Evolutionary conservation across 2,113 vertebrate genomes (phyloP), one percentile per base, ranked within the genome.

Genomic region (Hypanus sabinus): DNA sequence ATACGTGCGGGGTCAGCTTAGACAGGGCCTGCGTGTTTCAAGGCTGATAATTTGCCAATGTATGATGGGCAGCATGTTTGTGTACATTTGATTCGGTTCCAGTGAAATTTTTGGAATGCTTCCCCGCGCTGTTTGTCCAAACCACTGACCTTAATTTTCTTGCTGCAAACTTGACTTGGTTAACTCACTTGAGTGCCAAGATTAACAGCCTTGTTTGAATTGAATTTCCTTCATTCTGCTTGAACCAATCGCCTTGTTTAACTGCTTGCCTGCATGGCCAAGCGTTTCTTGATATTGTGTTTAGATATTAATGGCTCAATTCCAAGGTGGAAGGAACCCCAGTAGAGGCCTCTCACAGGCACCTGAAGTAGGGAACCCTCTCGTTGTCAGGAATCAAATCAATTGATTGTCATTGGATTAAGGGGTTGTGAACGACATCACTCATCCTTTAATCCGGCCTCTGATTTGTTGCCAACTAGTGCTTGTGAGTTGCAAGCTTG

Each of bases 191-290:
- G 60, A 65, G 30, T 65, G 85, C 85, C 85, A 90, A 90, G 85
- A 90, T 65, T 62, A 88, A 88, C 83, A 88, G 85, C 5, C 11
- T n/a, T 90, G 60, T 90, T 90, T 90, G 60, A 62, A 60, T 65
- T 60, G 60, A 14, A 65, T 33, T 90, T 90, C 85, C 85, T 65
- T 90, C n/a, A 16, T 90, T 90, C 60, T 33, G 85, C 60, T 90
- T 30, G 18, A 90, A 62, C 60, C 16, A 90, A 60, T 88, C 33
- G 60, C 85, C 60, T 65, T 18, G 85, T 88, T 62, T n/a, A 20
- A 90, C 57, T 65, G 60, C 18, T 33, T 65, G 85, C n/a, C 60
- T n/a, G 62, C 9, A 6, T 33, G 85, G 60, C 85, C 30, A 90
- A 90, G 14, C 60, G n/a, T 90, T 88, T 88, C 57, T 85, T 85